A percentile compares a stretch with the other conserved stretches of the same genome.
phyloP scores from a whole-genome alignment of 2,797 vertebrate genomes.

The Platyrinchus mystaceus region DNA sequence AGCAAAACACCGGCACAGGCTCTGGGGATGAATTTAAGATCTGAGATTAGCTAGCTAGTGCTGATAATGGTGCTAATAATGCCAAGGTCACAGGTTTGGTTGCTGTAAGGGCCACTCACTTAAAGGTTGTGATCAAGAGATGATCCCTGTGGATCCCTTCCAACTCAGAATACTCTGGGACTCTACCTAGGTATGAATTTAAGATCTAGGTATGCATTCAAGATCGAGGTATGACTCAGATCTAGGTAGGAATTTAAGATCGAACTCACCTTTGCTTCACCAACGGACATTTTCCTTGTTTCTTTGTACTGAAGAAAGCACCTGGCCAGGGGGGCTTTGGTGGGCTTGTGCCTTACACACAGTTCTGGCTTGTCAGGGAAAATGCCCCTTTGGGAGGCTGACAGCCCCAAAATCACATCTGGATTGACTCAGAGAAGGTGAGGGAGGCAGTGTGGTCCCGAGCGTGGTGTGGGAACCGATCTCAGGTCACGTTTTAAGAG shows the following conservation, averaged over 20 bases:
- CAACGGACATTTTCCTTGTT: not conserved
- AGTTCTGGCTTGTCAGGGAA: not conserved
- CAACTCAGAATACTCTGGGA: not conserved
- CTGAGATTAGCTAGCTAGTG: not conserved
- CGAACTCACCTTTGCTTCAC: not conserved
- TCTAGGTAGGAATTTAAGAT: not conserved
- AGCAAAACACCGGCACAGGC: not conserved
- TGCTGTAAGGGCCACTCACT: not conserved
- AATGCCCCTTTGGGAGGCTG: not conserved
- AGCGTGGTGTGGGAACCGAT: not conserved
- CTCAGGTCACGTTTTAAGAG: not conserved
- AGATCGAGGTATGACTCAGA: no score
- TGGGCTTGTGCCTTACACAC: not conserved
- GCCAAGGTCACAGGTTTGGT: not conserved
- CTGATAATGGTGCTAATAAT: not conserved
- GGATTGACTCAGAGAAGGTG: not conserved
- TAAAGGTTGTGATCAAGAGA: no score
- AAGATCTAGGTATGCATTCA: not conserved
- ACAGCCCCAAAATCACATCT: accelerated
- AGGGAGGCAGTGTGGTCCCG: accelerated
- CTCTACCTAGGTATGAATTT: not conserved
- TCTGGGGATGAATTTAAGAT: not conserved
- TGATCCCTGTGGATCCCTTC: not conserved
- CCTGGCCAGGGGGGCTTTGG: not conserved
- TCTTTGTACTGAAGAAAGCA: not conserved